Evolutionary conservation across 2,797 vertebrate genomes (phyloP), one percentile per base, ranked within the genome.

Genomic region (Poecile montanus): DNA sequence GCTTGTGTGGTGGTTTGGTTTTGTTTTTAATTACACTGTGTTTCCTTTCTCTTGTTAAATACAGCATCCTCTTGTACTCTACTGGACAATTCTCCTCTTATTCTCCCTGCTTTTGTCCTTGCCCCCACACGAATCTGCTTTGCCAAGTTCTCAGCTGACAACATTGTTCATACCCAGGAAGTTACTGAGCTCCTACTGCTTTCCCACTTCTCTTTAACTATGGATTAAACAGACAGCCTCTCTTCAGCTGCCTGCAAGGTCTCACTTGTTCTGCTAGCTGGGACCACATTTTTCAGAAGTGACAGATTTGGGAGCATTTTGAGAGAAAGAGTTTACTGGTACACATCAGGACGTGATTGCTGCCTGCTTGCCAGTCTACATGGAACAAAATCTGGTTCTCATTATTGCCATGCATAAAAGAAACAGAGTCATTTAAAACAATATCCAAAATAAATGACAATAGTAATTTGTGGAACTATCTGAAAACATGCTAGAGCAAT

Each of bases 121-220:
- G 54, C 22, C 19, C 36, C 10, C 5, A 27, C 62, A 61, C 5
- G 32, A 75, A 78, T 81, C 30, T 73, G 34, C 54, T 53, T 50
- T 81, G 70, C 50, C 66, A 91, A 6, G 13, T 84, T 91, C 86
- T 93, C 73, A 72, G 80, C 62, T 93, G 85, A 88, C 56, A 47
- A 84, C 32, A 50, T 58, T 91, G 79, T 36, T 88, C n/a, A 18
- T 72, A 75, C 34, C 29, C 77, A 93, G 58, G 66, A 88, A 78
- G 60, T 36, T 72, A 66, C 77, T 61, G 58, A 44, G 62, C 50
- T 85, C 58, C 57, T 78, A 56, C 48, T 36, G 67, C 66, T 88
- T 88, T 86, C 73, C 58, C 0, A 0, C 70, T 75, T 48, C 50
- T 78, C 12, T 23, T 88, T 92, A 68, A 40, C 56, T 54, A 20